Conservation (phyloP, 2,797 vertebrate species). For the Apogon talboti region DNA sequence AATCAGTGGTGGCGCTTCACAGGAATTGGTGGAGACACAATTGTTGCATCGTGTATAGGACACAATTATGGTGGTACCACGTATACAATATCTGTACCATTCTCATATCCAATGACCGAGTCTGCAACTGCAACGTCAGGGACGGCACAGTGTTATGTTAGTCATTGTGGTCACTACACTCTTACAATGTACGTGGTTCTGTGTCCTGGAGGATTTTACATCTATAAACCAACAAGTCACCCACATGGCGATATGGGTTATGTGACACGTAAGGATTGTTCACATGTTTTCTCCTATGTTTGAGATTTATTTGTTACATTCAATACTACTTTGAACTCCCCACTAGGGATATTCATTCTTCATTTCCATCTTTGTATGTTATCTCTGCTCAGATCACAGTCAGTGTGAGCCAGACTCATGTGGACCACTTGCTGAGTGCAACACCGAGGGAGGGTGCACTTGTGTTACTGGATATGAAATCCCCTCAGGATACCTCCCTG, state of each 20-base stretch:
- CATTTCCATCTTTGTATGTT: background rate
- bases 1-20: slow-evolving; percentile 58
- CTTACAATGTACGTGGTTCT: background rate
- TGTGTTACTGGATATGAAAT: slow-evolving; percentile 54
- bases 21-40: slow-evolving; percentile 64
- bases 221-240: slow-evolving; percentile 20
- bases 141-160: rapidly evolving
- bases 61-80: rapidly evolving
- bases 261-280: slow-evolving; percentile 45
- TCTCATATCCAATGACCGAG: slow-evolving; percentile 2
- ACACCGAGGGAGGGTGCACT: slow-evolving; percentile 36
- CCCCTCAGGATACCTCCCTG: background rate
- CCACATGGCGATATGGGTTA: rapidly evolving
- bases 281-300: background rate
- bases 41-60: rapidly evolving
- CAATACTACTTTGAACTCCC: too few species aligned
- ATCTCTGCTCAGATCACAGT: slow-evolving; percentile 48
- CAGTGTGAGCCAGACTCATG: slow-evolving; percentile 42
- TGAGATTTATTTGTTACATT: background rate
- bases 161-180: rapidly evolving
- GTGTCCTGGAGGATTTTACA: slow-evolving; percentile 61
- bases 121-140: background rate
- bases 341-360: too few species aligned
- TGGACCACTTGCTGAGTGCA: slow-evolving; percentile 59
- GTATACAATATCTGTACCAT: background rate